Evolutionary conservation across 2,888 invertebrate genomes (phyloP).

Genomic region (Archips xylosteana): DNA sequence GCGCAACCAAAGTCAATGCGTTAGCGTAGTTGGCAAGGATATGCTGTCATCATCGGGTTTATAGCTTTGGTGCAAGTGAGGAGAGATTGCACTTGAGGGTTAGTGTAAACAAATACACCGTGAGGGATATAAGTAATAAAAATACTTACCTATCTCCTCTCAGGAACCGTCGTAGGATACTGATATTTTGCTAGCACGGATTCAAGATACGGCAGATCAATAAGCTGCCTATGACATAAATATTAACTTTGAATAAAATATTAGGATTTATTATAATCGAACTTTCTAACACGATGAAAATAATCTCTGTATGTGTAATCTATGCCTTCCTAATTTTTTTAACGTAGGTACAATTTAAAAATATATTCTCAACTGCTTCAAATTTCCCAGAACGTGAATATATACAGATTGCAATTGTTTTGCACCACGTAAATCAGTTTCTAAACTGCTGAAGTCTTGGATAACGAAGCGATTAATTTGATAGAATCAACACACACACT

Average conservation of each 20-base stretch:
- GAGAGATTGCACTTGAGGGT: slow-evolving; percentile 47
- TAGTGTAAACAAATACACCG: background rate
- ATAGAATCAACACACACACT: background rate
- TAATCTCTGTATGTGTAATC: too few species aligned
- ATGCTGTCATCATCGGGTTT: slow-evolving; percentile 67
- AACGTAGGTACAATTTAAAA: background rate
- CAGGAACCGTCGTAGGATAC: background rate
- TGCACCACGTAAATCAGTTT: background rate
- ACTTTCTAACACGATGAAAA: too few species aligned
- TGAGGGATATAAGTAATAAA: background rate
- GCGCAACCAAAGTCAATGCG: slow-evolving; percentile 43
- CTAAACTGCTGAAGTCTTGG: background rate
- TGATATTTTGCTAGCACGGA: background rate
- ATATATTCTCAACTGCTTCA: background rate
- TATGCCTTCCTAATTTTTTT: too few species aligned
- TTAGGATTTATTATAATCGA: too few species aligned
- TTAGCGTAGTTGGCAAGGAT: slow-evolving; percentile 71
- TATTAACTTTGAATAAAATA: too few species aligned
- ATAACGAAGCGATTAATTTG: background rate
- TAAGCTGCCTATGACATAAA: background rate
- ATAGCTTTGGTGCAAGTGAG: slow-evolving; percentile 65
- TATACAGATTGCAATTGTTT: background rate
- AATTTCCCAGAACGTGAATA: background rate
- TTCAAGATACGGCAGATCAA: background rate
- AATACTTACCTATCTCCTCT: background rate